Conservation (phyloP, 1,140 invertebrate species). For the Fopius arisanus region DNA sequence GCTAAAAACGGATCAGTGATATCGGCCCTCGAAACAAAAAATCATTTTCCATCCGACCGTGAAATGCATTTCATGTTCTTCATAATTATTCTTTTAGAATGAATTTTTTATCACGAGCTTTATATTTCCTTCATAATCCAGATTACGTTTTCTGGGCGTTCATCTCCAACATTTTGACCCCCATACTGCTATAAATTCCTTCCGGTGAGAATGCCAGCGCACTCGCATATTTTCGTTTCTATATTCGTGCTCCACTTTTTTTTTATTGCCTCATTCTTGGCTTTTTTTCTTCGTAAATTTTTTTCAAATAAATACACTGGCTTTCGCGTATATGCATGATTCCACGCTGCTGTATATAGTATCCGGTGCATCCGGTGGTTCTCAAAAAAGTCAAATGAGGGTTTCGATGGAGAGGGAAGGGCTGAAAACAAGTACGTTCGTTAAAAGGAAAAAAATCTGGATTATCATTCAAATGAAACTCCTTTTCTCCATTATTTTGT, state of each 20-base stretch:
- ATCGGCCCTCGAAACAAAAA: neutral
- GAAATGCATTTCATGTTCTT: neutral
- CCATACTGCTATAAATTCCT: slow-evolving; percentile 32
- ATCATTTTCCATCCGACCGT: neutral
- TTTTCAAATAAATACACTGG: slow-evolving; percentile 26
- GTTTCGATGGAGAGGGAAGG: neutral
- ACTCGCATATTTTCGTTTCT: slow-evolving; percentile 24
- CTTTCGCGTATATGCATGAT: slow-evolving; percentile 12
- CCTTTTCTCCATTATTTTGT: neutral
- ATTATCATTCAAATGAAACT: neutral
- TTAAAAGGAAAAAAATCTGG: neutral
- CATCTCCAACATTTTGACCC: slow-evolving; percentile 30
- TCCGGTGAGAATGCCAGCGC: slow-evolving; percentile 23
- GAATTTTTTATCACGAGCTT: neutral
- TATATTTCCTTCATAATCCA: slow-evolving; percentile 30
- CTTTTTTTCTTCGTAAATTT: slow-evolving; percentile 22
- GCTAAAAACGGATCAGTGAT: neutral
- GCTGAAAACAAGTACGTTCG: neutral
- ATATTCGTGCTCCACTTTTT: neutral
- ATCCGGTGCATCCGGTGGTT: slow-evolving; percentile 26
- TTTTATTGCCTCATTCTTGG: neutral
- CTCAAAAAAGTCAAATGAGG: neutral
- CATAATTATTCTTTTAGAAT: neutral
- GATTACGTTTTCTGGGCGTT: slow-evolving; percentile 32
- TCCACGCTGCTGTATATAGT: neutral